phyloP scores from a whole-genome alignment of 2,888 invertebrate species.

The Acleris laterana region DNA sequence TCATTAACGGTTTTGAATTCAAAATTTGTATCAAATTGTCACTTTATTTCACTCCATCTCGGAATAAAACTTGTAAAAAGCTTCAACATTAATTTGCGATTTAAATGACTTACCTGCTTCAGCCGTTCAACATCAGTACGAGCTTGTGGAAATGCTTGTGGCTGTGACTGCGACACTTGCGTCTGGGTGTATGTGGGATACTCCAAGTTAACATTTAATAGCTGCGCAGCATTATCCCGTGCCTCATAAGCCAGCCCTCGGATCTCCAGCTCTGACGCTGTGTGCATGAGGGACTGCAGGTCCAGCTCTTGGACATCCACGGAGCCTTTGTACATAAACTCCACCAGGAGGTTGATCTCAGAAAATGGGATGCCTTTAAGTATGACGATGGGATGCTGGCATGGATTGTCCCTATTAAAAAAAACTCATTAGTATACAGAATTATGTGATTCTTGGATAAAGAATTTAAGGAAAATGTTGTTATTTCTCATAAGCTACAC shows the following conservation, averaged over 20 bases:
- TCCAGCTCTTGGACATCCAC: conserved; percentile 87
- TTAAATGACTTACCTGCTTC: conserved; percentile 69
- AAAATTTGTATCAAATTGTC: no score
- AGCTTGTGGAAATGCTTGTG: conserved; percentile 60
- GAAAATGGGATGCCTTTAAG: conserved; percentile 87
- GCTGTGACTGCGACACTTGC: conserved; percentile 49
- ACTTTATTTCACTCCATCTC: no score
- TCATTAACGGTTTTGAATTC: no score
- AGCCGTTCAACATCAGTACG: conserved; percentile 78
- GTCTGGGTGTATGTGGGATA: conserved; percentile 74
- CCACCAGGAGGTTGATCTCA: conserved; percentile 87
- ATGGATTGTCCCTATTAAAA: conserved; percentile 86
- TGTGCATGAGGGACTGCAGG: conserved; percentile 86
- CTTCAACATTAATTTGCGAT: neutral
- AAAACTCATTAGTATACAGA: conserved; percentile 36
- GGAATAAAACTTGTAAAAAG: no score
- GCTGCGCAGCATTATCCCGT: conserved; percentile 82
- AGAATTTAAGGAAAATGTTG: conserved; percentile 21
- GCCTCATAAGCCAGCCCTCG: conserved; percentile 86
- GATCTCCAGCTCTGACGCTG: conserved; percentile 88
- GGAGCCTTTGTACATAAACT: conserved; percentile 89
- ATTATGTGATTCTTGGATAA: neutral
- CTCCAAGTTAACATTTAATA: conserved; percentile 81
- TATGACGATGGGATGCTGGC: conserved; percentile 89
- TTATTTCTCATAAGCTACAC: conserved; percentile 26